Base-by-base conservation (phyloP, 2,888 invertebrate species). In the Drosophila borealis region DNA sequence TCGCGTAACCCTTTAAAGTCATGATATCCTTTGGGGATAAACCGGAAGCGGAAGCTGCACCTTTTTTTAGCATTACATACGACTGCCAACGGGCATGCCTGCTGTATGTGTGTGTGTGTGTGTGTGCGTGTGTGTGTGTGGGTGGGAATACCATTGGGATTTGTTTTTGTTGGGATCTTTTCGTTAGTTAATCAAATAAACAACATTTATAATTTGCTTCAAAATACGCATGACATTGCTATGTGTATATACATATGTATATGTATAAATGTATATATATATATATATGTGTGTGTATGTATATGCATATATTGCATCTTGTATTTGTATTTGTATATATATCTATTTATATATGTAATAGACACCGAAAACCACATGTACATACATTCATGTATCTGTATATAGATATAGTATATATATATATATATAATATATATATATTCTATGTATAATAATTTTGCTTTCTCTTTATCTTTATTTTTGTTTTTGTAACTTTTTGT, bases 291-390 rank as follows among this genome's bases (percentile, higher is more conserved):
- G 50, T 68, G 21, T 73, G 53, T 72, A 46, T 79, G 62, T 74
- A 62, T 29, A 29, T 29, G 29, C 29, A 29, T 29, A 29, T 29
- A 29, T 29, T 29, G 29, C 29, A 29, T 80, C 21, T 46, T 64
- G 21, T 68, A 55, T 79, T 62, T 70, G 42, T 61, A 67, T 61
- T 45, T 80, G 70, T 76, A 68, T 81, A 68, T 81, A 69, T 73
- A 65, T 76, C 65, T 78, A 72, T 80, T 61, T 76, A 71, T 79
- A 66, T 80, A 77, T 80, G 70, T 81, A 78, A 82, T 88, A 88
- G 88, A 88, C 88, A 88, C 87, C 83, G 77, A 88, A 85, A 90
- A 90, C 90, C 89, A 90, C 90, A 86, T 87, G 71, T 81, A 89
- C 78, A 88, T 83, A 89, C 80, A 89, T 81, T 74, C 74, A 75